These are phyloP conservation scores for Drosophila punjabiensis DNA, from an alignment of 1,140 invertebrate species.

Conservation along the genomic window DNA sequence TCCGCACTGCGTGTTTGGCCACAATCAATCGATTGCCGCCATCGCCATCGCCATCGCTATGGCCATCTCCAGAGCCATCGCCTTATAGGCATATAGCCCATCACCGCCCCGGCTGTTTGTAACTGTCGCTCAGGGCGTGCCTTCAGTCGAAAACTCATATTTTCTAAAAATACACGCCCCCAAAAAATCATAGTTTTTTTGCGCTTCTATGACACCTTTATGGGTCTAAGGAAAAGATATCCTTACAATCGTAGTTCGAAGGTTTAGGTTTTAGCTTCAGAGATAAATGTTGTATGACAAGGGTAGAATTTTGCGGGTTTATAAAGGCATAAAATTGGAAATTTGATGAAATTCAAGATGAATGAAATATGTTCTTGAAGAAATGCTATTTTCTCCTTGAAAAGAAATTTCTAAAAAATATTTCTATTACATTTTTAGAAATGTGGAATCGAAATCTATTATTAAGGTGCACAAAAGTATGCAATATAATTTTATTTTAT, in stretches of 20 bases:
- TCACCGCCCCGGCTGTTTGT: constrained; percentile 67
- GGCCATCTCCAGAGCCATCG: constrained; percentile 33
- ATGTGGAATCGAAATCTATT: background rate
- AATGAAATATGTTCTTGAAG: background rate
- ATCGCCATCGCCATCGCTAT: constrained; percentile 51
- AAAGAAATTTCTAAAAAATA: background rate
- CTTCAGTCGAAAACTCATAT: constrained; percentile 52
- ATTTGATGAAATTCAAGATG: background rate
- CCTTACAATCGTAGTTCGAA: fast-evolving
- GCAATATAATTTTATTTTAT: background rate
- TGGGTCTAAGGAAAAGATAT: background rate
- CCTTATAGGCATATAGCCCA: constrained; percentile 41
- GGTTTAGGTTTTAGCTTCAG: background rate
- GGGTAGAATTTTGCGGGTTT: background rate
- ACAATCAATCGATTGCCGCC: constrained; percentile 80
- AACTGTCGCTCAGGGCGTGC: constrained; percentile 80
- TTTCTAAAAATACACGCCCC: constrained; percentile 35
- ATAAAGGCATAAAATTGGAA: background rate
- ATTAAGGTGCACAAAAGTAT: background rate
- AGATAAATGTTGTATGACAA: background rate
- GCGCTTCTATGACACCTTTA: background rate
- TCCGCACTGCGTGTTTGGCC: constrained; percentile 80
- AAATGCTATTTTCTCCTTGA: background rate
- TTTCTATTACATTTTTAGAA: no score
- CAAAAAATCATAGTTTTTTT: constrained; percentile 19